Conservation (phyloP, 2,888 invertebrate genomes). For the Invenusta paracnida region DNA sequence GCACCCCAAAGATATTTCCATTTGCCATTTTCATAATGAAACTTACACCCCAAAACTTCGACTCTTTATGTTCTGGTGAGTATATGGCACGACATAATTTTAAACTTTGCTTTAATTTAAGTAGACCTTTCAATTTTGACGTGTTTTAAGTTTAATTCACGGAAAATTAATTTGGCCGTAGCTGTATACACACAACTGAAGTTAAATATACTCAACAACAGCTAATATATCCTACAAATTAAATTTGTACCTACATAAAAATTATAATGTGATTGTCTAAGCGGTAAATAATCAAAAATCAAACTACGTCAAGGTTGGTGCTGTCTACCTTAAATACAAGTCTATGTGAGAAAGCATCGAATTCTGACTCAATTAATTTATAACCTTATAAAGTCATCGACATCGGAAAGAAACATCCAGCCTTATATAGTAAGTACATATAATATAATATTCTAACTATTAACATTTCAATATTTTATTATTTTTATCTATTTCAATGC, state of each 20-base stretch:
- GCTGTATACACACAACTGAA: constrained; percentile 3
- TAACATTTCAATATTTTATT: too few species aligned
- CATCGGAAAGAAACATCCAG: too few species aligned
- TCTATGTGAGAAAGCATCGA: too few species aligned
- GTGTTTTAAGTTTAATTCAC: constrained; percentile 15
- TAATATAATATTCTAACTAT: too few species aligned
- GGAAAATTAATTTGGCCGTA: constrained; percentile 21
- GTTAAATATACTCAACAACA: constrained; percentile 11
- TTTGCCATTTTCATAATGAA: constrained; percentile 9
- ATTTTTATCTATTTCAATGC: too few species aligned
- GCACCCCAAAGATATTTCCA: constrained; percentile 1
- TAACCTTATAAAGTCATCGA: too few species aligned
- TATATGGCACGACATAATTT: constrained; percentile 19
- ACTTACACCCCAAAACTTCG: constrained; percentile 17
- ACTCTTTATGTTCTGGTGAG: constrained; percentile 11
- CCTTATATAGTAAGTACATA: too few species aligned
- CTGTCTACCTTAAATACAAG: too few species aligned
- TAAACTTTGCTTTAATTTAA: constrained; percentile 18
- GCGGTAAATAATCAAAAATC: too few species aligned
- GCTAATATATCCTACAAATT: not conserved
- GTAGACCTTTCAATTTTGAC: not conserved
- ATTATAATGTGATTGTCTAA: too few species aligned
- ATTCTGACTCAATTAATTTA: too few species aligned
- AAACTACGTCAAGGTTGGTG: too few species aligned
- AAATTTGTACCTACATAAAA: not conserved